Evolutionary conservation across 2,797 vertebrate genomes (phyloP), one percentile per base, ranked within the genome.

Genomic region (Australoheros facetus): DNA sequence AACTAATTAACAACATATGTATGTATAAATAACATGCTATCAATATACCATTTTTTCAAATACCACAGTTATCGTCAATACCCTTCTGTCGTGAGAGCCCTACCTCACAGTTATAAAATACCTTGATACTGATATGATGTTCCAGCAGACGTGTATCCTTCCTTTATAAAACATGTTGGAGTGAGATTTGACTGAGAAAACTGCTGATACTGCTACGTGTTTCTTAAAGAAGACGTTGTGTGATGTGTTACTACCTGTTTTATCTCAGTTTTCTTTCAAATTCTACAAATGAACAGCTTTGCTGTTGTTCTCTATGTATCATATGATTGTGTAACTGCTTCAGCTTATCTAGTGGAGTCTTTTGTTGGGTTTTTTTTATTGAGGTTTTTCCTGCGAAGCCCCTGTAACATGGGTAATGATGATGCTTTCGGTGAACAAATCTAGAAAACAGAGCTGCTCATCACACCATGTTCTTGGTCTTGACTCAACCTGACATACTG

Each of bases 401-500:
- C 34, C n/a, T 11, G 51, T 64, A 19, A 73, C 37, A 64, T 17
- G 32, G 13, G 9, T 42, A 48, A n/a, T 28, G 23, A 9, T 0
- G 3, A 71, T 17, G 17, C 12, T 57, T 28, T 51, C 28, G 0
- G 6, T 51, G 4, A 56, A 54, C 34, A 57, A 45, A 19, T 21
- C 23, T 34, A 16, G 1, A 1, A 56, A 54, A 53, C 21, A 72
- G 32, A 45, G 11, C 32, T 59, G 17, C 56, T 60, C 45, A 66
- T 45, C 51, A 13, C 11, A 51, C 54, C 6, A 4, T 34, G 21
- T 42, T 58, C 4, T 6, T 28, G 17, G 2, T 69, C 64, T 51
- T 5, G 19, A 73, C 75, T 76, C 72, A 71, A 2, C 71, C 48
- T 54, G 53, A 79, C 64, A 59, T 76, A 55, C 78, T 57, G 82